These are phyloP conservation scores for Acanthurus tractus DNA, from an alignment of 2,797 vertebrate species.

Conservation along the genomic window DNA sequence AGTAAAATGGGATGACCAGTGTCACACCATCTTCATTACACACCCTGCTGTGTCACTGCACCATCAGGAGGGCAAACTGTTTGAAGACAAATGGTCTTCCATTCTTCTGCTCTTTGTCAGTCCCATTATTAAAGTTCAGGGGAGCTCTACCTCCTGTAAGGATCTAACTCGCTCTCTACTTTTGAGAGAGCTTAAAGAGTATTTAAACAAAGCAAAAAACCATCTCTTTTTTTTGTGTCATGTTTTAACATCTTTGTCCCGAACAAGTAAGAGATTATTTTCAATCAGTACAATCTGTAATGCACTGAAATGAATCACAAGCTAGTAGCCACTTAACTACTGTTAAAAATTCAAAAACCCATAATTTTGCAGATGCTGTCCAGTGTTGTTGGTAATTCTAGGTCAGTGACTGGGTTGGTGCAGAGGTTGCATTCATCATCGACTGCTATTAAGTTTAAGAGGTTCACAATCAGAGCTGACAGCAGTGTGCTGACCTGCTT, in stretches of 20 bases:
- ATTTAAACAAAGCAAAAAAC: background rate
- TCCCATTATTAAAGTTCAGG: conserved; percentile 64
- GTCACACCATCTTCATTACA: conserved; percentile 74
- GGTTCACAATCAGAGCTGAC: conserved; percentile 28
- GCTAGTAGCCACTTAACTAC: background rate
- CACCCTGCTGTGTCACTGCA: conserved; percentile 60
- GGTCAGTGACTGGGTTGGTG: conserved; percentile 8
- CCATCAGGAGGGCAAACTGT: conserved; percentile 44
- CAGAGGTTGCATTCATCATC: conserved; percentile 22
- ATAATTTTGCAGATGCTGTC: conserved; percentile 9
- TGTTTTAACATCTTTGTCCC: background rate
- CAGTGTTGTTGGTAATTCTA: conserved; percentile 35
- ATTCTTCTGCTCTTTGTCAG: conserved; percentile 67
- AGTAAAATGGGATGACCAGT: conserved; percentile 66
- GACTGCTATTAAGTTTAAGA: conserved; percentile 14
- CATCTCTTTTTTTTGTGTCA: background rate
- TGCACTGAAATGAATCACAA: background rate
- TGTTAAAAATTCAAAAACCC: conserved; percentile 5
- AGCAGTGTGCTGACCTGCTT: conserved; percentile 15
- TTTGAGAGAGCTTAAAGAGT: conserved; percentile 6
- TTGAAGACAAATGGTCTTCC: conserved; percentile 71
- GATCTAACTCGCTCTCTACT: conserved; percentile 24
- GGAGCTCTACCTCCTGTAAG: conserved; percentile 49
- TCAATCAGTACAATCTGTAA: background rate
- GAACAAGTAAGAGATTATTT: background rate